Evolutionary conservation across 1,140 invertebrate species (phyloP), one percentile per base, ranked within the genome.

Genomic region (Drosophila bocqueti): DNA sequence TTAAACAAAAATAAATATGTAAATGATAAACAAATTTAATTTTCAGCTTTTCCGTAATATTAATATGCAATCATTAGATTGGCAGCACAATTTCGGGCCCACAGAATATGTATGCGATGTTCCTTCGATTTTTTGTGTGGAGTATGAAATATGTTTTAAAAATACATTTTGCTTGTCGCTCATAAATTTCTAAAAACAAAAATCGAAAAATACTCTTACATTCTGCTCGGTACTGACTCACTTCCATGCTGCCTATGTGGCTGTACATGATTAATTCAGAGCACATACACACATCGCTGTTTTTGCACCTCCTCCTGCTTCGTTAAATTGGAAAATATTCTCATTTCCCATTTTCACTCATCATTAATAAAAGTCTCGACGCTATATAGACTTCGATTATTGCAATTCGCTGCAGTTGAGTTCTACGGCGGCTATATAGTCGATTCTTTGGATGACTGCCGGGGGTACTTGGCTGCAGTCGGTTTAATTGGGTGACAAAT

Each of bases 401-500:
- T 79, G 83, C 76, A 68, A 66, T 57, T 61, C 55, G 71, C 59
- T 87, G 76, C 83, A 87, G 60, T 87, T 83, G 68, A 83, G 68
- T 80, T 72, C 24, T 82, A 24, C 29, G 42, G 21, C 24, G 24
- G 36, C 43, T 21, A 58, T 76, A 57, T 64, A 52, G 57, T 64
- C 24, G 24, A 40, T 68, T 43, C 63, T 63, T 40, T 54, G 76
- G 43, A 72, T 75, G 65, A 63, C 62, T 71, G 79, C 40, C 60
- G 49, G 50, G 45, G 38, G 54, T 11, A 58, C 66, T 59, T 52
- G 71, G 60, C 34, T 90, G 85, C 79, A 90, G 71, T 68, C 68
- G 75, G 73, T 91, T 91, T 91, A 90, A 91, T 91, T 90, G 86
- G 85, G 86, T 90, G 85, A 90, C 85, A 90, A 90, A 90, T 90